phyloP scores from a whole-genome alignment of 2,888 invertebrate species.

The Itoplectis maculator region DNA sequence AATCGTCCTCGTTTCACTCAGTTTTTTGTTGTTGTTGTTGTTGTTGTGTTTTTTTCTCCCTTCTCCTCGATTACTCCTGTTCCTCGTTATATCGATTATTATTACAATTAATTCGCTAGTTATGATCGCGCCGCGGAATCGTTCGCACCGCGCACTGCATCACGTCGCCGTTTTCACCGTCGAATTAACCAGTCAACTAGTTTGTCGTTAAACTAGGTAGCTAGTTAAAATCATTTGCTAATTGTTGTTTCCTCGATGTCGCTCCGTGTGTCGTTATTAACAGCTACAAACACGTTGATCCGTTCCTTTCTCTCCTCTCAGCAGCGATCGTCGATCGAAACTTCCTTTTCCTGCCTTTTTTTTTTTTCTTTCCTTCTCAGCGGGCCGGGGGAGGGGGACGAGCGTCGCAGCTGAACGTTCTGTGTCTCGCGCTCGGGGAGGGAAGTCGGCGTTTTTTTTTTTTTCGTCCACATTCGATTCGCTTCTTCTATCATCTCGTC shows the following conservation, averaged over 20 bases:
- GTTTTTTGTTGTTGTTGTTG: conserved; percentile 21
- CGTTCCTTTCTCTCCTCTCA: background rate
- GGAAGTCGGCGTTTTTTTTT: conserved; percentile 33
- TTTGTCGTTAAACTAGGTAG: conserved; percentile 46
- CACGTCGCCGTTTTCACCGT: conserved; percentile 44
- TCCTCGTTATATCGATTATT: conserved; percentile 5
- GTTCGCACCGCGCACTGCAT: conserved; percentile 58
- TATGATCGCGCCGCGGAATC: conserved; percentile 46
- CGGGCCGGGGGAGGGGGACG: conserved; percentile 71
- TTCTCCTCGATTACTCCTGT: background rate
- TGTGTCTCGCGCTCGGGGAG: conserved; percentile 66
- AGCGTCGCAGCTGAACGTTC: conserved; percentile 63
- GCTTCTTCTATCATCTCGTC: background rate
- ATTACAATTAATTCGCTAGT: conserved; percentile 36
- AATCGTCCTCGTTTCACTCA: conserved; percentile 34
- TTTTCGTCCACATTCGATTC: conserved; percentile 16
- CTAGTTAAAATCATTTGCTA: conserved; percentile 48
- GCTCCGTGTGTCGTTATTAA: conserved; percentile 13
- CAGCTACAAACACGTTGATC: conserved; percentile 13
- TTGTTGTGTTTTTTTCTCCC: background rate
- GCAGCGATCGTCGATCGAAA: conserved; percentile 41
- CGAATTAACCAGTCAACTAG: conserved; percentile 42
- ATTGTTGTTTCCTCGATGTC: conserved; percentile 1
- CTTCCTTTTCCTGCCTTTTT: too few relatives aligned
- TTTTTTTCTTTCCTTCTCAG: too few relatives aligned